Evolutionary conservation across 2,888 invertebrate genomes (phyloP), one percentile per base, ranked within the genome.

Genomic region (Marasmarcha lunaedactyla): DNA sequence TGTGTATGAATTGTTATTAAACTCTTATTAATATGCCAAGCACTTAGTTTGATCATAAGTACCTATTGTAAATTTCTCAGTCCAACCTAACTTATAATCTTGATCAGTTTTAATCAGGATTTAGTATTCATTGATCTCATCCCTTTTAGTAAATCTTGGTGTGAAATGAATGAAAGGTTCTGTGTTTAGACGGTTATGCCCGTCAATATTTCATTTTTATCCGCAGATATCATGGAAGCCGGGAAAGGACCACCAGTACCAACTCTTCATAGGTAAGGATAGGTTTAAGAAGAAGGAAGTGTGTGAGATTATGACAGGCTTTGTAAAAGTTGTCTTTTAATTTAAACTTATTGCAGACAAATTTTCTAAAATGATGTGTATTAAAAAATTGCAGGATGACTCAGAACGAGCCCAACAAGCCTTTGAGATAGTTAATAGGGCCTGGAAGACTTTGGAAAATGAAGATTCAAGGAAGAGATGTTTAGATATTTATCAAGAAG

Each of bases 401-500:
- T 84, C 89, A 15, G 98, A 98, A 42, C 87, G 97, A 66, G 96
- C 99, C 1, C 97, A 99, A 68, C 89, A 91, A 63, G 93, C 94
- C 35, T 95, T 95, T 69, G 95, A 95, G 79, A 93, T 97, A 61
- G 90, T 98, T 37, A 97, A 97, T 68, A 91, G 94, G 65, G 93
- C 98, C 1, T 98, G 95, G 91, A 97, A 97, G 81, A 94, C 92
- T 1, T 73, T 99, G 57, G 98, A 99, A 74, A 94, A 93, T 83
- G 98, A 98, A 54, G 93, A 95, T 44, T 94, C 96, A 0, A 87
- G 96, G 54, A 92, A 94, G 60, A 93, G 94, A 71, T 98, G 98
- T 65, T 85, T 97, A 77, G 97, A 97, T 56, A 92, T 99, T 46
- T 96, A 98, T 49, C 95, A 97, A 64, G 99, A 99, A 71, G 99